These are phyloP conservation scores for Caenorhabditis sp. DNA, from an alignment of 2,888 invertebrate species.

Conservation along the genomic window DNA sequence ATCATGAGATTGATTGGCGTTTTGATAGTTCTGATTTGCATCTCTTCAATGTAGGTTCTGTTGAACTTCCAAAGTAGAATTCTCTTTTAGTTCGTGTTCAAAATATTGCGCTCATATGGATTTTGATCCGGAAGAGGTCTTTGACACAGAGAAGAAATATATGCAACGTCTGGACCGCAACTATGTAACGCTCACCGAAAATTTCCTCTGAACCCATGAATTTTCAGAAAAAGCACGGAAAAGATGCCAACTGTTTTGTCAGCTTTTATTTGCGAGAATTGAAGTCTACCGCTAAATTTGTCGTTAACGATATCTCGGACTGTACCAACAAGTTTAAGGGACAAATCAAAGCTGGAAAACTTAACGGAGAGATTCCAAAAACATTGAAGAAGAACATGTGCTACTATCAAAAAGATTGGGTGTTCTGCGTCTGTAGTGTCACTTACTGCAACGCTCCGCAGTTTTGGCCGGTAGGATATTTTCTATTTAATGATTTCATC, in stretches of 20 bases:
- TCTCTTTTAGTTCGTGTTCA: conserved; percentile 2
- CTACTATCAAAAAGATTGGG: conserved; percentile 43
- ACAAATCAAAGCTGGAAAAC: conserved; percentile 9
- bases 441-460: conserved; percentile 49
- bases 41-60: conserved; percentile 19
- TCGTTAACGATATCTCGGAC: conserved; percentile 8
- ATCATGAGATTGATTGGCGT: conserved; percentile 39
- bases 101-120: conserved; percentile 24
- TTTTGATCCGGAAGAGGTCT: conserved; percentile 4
- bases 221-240: conserved; percentile 9
- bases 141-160: conserved; percentile 11
- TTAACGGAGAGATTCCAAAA: neutral
- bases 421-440: conserved; percentile 30
- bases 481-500: neutral
- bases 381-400: conserved; percentile 19
- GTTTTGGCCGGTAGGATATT: conserved; percentile 37
- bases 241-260: conserved; percentile 13
- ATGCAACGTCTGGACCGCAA: neutral
- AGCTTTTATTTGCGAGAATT: conserved; percentile 12
- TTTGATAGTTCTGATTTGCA: conserved; percentile 29
- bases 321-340: conserved; percentile 37
- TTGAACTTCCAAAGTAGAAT: neutral
- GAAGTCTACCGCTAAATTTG: neutral
- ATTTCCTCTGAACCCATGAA: neutral
- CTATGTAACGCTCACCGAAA: conserved; percentile 1